Base-by-base conservation (phyloP, 2,797 vertebrate genomes). In the Manis javanica region DNA sequence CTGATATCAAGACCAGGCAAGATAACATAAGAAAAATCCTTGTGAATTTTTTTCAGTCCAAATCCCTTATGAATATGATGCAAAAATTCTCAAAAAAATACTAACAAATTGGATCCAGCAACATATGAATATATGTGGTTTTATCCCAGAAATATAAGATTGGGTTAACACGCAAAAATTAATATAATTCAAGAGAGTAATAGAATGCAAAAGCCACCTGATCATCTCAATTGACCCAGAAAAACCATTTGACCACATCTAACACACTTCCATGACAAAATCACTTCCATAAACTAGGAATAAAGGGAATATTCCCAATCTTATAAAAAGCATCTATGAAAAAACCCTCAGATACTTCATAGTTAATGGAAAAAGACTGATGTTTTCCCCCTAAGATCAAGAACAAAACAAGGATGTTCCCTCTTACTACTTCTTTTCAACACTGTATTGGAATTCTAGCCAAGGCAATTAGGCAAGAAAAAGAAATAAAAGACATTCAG, bases 141-240 rank as follows among this genome's bases (percentile, higher is more conserved):
- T 64, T 94, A 83, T 29, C 69, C 82, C 61, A 91, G 69, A 69
- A 87, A 94, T 75, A 61, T 19, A 87, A 77, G 42, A 46, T 3
- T 68, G 26, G 37, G 77, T 77, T 94, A 83, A 94, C 24, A 71
- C 31, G 23, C 34, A 37, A 79, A 82, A 92, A 69, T 42, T 78
- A 46, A 64, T 42, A 59, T 53, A 74, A 91, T n/a, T 77, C 34
- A 79, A 85, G 34, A 49, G 61, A 93, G 68, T 59, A 92, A 63
- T 78, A 68, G 81, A 93, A 16, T 31, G 51, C 3, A 51, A 93
- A 77, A 66, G 69, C 24, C 21, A 95, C 26, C 29, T 69, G 61
- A 87, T 88, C 34, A 83, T 55, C 34, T 75, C 90, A 92, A 53
- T 31, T 68, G 10, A 86, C 13, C n/a, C 49, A 90, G 57, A 79